Conservation (phyloP, 2,888 invertebrate genomes). For the Drosophila putrida region DNA sequence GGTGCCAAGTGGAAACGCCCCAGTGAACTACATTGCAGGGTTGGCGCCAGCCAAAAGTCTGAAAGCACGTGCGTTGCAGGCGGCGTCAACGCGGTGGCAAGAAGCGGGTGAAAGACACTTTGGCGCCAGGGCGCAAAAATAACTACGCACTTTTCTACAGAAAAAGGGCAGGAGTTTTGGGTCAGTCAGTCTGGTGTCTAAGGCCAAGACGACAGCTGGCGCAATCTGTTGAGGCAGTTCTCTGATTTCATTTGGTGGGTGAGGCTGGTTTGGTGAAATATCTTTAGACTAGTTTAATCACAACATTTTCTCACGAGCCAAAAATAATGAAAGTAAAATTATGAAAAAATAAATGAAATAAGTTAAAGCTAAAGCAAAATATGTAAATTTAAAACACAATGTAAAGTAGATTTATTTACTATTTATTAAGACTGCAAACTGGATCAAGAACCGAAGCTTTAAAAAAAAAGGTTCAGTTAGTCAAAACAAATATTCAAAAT, state of each 20-base stretch:
- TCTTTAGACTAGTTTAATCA: neutral
- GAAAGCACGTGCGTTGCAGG: constrained; percentile 58
- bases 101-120: constrained; percentile 31
- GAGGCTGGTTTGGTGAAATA: neutral
- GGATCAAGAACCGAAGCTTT: no score
- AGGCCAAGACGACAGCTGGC: constrained; percentile 55
- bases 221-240: constrained; percentile 50
- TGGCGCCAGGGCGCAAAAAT: constrained; percentile 62
- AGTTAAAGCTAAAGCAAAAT: no score
- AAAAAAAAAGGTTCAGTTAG: no score
- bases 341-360: no score
- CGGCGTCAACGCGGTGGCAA: neutral
- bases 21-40: constrained; percentile 70
- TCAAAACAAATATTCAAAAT: no score
- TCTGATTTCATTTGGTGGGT: constrained; percentile 22
- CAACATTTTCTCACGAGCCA: neutral
- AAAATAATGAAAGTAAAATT: neutral
- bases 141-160: constrained; percentile 51
- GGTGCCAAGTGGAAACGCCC: constrained; percentile 76
- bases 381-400: no score
- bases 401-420: no score
- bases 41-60: constrained; percentile 65
- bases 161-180: neutral
- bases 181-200: neutral
- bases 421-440: no score